A percentile compares a stretch with the other conserved stretches of the same genome.
phyloP scores from a whole-genome alignment of 2,797 vertebrate species.

The Manis pentadactyla region DNA sequence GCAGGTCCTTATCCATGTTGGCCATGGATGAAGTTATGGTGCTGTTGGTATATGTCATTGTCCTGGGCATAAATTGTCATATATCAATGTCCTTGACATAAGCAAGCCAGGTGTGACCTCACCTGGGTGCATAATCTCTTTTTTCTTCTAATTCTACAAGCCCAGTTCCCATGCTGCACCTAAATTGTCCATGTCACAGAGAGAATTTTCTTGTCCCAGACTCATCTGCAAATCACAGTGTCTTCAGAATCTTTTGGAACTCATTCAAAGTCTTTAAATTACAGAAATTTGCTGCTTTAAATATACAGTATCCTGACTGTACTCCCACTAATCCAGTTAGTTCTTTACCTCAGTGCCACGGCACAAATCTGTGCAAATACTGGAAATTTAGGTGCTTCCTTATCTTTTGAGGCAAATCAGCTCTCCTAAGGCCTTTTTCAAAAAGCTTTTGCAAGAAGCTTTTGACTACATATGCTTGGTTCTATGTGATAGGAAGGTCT shows the following conservation, averaged over 20 bases:
- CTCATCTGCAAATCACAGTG: not conserved
- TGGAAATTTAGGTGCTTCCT: not conserved
- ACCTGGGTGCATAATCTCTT: not conserved
- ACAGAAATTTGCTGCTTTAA: constrained; percentile 6
- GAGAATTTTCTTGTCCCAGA: not conserved
- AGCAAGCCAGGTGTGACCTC: not conserved
- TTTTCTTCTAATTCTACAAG: not conserved
- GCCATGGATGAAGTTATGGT: no score
- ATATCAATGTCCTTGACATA: not conserved
- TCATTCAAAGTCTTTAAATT: constrained; percentile 29
- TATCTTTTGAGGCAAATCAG: constrained; percentile 3
- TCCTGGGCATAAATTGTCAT: not conserved
- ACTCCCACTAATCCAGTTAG: not conserved
- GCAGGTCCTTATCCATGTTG: not conserved
- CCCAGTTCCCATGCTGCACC: not conserved
- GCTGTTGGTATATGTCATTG: not conserved
- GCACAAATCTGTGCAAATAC: not conserved
- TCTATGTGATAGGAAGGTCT: not conserved
- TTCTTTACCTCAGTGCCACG: not conserved
- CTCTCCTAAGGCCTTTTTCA: not conserved
- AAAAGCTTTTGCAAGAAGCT: constrained; percentile 36
- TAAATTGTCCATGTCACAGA: not conserved
- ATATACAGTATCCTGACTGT: not conserved
- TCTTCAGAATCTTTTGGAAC: not conserved
- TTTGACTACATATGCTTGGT: not conserved